Percentiles rank a stretch among this genome's conserved stretches.
Evolutionary conservation across 2,113 vertebrate genomes (phyloP).

Genomic region (Ifrita kowaldi): DNA sequence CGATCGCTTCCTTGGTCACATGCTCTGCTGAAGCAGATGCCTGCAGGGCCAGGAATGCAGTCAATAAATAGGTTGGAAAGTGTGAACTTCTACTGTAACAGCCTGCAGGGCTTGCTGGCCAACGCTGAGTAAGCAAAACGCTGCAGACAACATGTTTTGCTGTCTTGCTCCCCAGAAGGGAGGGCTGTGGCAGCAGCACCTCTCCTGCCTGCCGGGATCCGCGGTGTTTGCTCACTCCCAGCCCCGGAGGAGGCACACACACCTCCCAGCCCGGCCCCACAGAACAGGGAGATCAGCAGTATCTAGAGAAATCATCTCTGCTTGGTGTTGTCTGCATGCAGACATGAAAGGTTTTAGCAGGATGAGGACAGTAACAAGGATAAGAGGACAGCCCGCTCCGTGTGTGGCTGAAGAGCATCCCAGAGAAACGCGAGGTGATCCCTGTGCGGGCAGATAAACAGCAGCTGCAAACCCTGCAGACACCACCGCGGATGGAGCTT

Average conservation of each 20-base stretch:
- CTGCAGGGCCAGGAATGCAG: background rate
- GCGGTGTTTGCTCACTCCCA: background rate
- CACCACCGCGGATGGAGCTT: background rate
- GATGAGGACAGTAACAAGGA: background rate
- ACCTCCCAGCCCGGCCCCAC: background rate
- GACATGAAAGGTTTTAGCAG: background rate
- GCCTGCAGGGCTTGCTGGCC: background rate
- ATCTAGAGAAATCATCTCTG: background rate
- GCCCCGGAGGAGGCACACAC: background rate
- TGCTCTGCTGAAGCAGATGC: background rate
- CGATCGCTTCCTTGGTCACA: background rate
- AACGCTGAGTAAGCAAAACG: background rate
- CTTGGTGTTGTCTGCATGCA: background rate
- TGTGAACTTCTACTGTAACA: background rate
- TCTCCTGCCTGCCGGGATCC: background rate
- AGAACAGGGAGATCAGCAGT: background rate
- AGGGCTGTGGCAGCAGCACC: background rate
- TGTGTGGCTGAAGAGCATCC: background rate
- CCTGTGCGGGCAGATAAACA: background rate
- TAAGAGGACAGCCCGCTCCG: background rate
- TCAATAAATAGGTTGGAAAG: background rate
- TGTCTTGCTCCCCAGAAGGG: background rate
- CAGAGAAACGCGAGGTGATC: accelerated
- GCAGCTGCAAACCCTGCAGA: background rate
- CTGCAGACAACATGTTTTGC: background rate